phyloP scores from a whole-genome alignment of 2,888 invertebrate species.

The Eupsilia transversa region DNA sequence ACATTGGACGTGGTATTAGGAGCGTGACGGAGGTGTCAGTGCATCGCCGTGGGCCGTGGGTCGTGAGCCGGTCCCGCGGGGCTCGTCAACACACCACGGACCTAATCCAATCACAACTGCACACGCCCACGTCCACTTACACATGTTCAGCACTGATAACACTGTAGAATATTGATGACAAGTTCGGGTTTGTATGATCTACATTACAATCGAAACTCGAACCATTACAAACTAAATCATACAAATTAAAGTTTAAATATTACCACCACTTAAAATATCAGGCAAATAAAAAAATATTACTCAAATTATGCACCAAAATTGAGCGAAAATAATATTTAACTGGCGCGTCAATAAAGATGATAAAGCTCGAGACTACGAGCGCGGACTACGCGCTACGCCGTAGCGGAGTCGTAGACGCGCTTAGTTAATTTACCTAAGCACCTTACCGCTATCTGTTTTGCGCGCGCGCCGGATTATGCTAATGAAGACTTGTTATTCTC shows the following conservation, averaged over 20 bases:
- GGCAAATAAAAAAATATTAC: slow-evolving; percentile 38
- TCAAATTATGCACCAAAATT: slow-evolving; percentile 39
- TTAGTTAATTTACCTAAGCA: slow-evolving; percentile 88
- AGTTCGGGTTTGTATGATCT: slow-evolving; percentile 16
- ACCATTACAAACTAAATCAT: background rate
- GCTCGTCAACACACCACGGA: slow-evolving; percentile 91
- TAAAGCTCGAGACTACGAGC: slow-evolving; percentile 69
- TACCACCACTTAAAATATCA: background rate
- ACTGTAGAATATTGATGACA: slow-evolving; percentile 45
- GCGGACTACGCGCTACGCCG: slow-evolving; percentile 70
- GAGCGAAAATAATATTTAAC: slow-evolving; percentile 62
- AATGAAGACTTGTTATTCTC: slow-evolving; percentile 86
- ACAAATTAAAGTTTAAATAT: background rate
- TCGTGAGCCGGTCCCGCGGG: slow-evolving; percentile 86
- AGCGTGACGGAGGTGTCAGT: slow-evolving; percentile 79
- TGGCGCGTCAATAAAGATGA: slow-evolving; percentile 70
- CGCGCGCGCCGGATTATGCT: slow-evolving; percentile 88
- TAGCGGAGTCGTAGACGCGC: slow-evolving; percentile 74
- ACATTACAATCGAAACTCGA: background rate
- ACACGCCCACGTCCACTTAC: slow-evolving; percentile 79
- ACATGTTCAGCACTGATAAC: slow-evolving; percentile 56
- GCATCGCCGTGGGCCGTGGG: slow-evolving; percentile 80
- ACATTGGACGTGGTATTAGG: slow-evolving; percentile 76
- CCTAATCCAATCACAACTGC: slow-evolving; percentile 92
- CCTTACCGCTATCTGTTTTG: slow-evolving; percentile 88